Evolutionary conservation across 2,113 vertebrate genomes (phyloP).

Genomic region (Oreotrochilus melanogaster): DNA sequence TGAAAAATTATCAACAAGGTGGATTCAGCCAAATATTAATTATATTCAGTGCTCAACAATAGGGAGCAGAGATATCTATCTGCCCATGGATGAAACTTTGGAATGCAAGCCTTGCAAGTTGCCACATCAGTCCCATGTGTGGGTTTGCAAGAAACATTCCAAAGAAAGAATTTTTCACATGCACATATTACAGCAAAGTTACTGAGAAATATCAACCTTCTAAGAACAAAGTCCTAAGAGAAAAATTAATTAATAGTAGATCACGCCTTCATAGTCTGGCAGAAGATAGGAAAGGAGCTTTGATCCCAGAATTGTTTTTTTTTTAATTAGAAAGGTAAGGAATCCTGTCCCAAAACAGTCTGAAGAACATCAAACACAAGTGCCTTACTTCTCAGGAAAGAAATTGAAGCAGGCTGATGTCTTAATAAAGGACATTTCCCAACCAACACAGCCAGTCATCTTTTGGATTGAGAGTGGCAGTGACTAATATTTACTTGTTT

Average conservation of each 20-base stretch:
- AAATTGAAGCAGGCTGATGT: background rate
- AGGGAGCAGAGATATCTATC: background rate
- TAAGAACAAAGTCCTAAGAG: background rate
- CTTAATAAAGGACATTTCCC: background rate
- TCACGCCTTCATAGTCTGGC: background rate
- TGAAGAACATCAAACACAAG: background rate
- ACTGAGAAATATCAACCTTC: background rate
- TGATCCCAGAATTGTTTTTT: too few relatives aligned
- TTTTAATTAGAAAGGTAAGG: background rate
- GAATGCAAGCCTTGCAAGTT: background rate
- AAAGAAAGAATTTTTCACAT: background rate
- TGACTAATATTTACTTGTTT: background rate
- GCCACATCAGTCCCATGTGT: background rate
- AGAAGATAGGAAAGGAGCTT: background rate
- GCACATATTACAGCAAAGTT: background rate
- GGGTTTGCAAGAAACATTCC: background rate
- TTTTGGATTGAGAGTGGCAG: background rate
- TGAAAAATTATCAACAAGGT: conserved; percentile 43
- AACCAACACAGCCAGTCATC: background rate
- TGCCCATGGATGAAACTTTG: background rate
- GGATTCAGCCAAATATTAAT: background rate
- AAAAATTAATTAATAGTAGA: background rate
- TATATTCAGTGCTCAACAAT: background rate
- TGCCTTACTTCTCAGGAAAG: background rate
- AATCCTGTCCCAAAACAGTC: background rate